Conservation (phyloP, 2,888 invertebrate genomes). For the Incurvaria masculella region DNA sequence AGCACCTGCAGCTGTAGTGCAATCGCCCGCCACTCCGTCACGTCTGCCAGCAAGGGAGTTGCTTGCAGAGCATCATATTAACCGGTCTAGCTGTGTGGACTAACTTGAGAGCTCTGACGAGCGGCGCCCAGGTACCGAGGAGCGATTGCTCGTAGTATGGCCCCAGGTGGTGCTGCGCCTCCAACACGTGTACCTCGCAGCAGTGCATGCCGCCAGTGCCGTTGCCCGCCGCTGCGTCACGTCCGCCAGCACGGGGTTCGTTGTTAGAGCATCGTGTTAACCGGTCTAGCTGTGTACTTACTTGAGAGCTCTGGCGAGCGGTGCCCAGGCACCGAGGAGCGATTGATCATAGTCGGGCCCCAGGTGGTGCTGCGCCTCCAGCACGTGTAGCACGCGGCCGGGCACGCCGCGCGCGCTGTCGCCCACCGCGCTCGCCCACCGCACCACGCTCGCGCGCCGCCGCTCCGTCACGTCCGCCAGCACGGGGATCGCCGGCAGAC, state of each 20-base stretch:
- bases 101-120: constrained; percentile 51
- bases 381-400: constrained; percentile 50
- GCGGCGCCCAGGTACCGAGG: constrained; percentile 63
- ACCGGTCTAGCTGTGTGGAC: no score
- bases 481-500: constrained; percentile 61
- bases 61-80: no score
- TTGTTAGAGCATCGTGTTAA: no score
- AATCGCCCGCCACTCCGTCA: constrained; percentile 38
- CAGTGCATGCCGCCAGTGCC: constrained; percentile 40
- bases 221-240: constrained; percentile 54
- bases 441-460: constrained; percentile 44
- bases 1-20: constrained; percentile 60
- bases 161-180: constrained; percentile 69
- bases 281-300: constrained; percentile 23
- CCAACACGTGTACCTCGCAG: constrained; percentile 56
- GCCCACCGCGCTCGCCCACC: constrained; percentile 44
- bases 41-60: no score
- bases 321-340: constrained; percentile 63
- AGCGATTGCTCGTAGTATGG: constrained; percentile 61
- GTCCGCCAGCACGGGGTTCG: constrained; percentile 59
- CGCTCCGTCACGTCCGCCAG: constrained; percentile 59
- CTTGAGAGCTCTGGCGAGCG: constrained; percentile 52
- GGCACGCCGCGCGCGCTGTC: constrained; percentile 42
- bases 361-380: constrained; percentile 69
- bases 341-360: constrained; percentile 64